phyloP scores from a whole-genome alignment of 2,797 vertebrate genomes.

The Anas capensis region DNA sequence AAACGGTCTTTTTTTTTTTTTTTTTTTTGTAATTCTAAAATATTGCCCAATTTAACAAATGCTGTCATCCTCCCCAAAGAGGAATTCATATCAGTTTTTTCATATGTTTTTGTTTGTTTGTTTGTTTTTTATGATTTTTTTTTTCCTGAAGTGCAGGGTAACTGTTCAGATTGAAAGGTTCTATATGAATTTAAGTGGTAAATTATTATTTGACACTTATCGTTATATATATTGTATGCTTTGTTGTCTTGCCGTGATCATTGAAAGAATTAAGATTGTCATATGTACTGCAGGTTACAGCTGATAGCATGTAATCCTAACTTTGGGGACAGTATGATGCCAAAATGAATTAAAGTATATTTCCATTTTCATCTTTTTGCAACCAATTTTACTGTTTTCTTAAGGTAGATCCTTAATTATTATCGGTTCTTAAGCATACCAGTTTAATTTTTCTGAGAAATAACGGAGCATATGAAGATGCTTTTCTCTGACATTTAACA shows the following conservation, averaged over 20 bases:
- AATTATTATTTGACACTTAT: background rate
- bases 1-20: background rate
- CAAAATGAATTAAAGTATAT: background rate
- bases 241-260: background rate
- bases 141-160: background rate
- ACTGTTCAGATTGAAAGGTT: background rate
- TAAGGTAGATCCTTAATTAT: background rate
- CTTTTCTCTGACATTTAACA: background rate
- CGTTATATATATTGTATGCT: background rate
- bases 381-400: background rate
- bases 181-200: background rate
- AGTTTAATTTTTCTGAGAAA: background rate
- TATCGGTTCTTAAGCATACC: background rate
- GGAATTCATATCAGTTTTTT: background rate
- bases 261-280: background rate
- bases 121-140: background rate
- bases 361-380: background rate
- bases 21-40: background rate
- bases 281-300: background rate
- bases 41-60: background rate
- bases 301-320: background rate
- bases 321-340: background rate
- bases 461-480: background rate
- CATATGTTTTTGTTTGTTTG: background rate
- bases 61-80: background rate